phyloP scores from a whole-genome alignment of 2,797 vertebrate species.

The Benthosema pterotum region DNA sequence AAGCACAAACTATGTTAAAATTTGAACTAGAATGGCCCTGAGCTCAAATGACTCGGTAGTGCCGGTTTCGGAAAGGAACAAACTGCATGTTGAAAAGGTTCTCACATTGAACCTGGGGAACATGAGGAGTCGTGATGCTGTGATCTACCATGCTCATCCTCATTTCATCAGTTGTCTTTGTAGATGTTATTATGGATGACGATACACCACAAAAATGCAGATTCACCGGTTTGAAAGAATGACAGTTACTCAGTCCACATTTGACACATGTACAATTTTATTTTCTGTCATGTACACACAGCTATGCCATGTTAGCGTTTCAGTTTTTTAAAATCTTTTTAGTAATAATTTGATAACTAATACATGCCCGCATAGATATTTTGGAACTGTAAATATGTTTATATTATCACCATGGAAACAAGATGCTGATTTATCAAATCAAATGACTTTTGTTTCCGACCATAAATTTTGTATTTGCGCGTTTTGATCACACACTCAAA shows the following conservation, averaged over 20 bases:
- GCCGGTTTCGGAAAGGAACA: too few species aligned
- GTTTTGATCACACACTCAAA: slow-evolving; percentile 88
- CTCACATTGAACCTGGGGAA: too few species aligned
- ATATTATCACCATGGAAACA: slow-evolving; percentile 94
- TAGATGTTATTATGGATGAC: too few species aligned
- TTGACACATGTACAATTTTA: slow-evolving; percentile 93
- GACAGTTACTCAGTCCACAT: slow-evolving; percentile 66
- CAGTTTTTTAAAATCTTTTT: slow-evolving; percentile 64
- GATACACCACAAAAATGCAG: too few species aligned
- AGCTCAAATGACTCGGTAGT: too few species aligned
- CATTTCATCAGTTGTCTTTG: too few species aligned
- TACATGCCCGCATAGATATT: slow-evolving; percentile 93
- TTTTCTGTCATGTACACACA: slow-evolving; percentile 94
- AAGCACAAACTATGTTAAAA: too few species aligned
- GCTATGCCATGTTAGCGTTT: slow-evolving; percentile 90
- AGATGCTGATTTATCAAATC: slow-evolving; percentile 89
- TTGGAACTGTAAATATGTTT: slow-evolving; percentile 75
- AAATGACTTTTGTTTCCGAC: slow-evolving; percentile 78
- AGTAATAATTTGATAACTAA: slow-evolving; percentile 86
- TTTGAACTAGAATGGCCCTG: too few species aligned
- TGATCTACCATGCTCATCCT: too few species aligned
- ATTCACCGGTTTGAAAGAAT: slow-evolving; percentile 40
- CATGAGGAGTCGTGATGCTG: too few species aligned
- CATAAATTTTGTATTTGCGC: slow-evolving; percentile 78
- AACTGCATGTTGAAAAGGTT: too few species aligned